A percentile compares a stretch with the other conserved stretches of the same genome.
Evolutionary conservation across 2,113 vertebrate species (phyloP).

Genomic region (Cygnus buccinator): DNA sequence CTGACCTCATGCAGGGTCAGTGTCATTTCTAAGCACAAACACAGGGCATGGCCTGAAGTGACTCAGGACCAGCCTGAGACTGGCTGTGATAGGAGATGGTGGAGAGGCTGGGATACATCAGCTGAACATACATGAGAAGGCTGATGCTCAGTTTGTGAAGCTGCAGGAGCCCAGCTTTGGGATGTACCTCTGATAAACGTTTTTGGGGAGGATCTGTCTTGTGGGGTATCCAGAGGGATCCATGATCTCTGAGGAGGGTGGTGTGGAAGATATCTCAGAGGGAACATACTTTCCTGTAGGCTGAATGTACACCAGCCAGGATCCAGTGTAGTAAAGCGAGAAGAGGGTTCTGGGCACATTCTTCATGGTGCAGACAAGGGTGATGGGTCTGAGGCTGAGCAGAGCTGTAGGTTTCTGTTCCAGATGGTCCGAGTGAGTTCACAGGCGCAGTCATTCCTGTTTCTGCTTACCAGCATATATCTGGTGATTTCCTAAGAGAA

Average conservation of each 20-base stretch:
- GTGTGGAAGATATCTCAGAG: background rate
- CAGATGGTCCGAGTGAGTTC: slow-evolving; percentile 40
- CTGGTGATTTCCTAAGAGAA: slow-evolving; percentile 63
- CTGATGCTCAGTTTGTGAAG: background rate
- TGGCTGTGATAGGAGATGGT: background rate
- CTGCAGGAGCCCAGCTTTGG: background rate
- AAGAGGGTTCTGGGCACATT: background rate
- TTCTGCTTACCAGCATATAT: slow-evolving; percentile 46
- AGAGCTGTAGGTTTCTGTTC: slow-evolving; percentile 55
- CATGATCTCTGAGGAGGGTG: background rate
- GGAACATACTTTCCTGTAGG: background rate
- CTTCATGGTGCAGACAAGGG: background rate
- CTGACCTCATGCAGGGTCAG: accelerated
- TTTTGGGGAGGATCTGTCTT: background rate
- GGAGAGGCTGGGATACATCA: background rate
- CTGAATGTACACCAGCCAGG: background rate
- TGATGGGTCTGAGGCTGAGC: background rate
- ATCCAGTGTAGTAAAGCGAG: background rate
- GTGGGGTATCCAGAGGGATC: background rate
- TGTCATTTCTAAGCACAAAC: background rate
- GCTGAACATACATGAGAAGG: background rate
- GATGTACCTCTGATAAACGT: background rate
- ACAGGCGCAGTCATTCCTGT: slow-evolving; percentile 51
- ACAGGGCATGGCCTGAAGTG: background rate
- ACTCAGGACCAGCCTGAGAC: background rate